Evolutionary conservation across 2,888 invertebrate species (phyloP).

Genomic region (Harmothoe impar): DNA sequence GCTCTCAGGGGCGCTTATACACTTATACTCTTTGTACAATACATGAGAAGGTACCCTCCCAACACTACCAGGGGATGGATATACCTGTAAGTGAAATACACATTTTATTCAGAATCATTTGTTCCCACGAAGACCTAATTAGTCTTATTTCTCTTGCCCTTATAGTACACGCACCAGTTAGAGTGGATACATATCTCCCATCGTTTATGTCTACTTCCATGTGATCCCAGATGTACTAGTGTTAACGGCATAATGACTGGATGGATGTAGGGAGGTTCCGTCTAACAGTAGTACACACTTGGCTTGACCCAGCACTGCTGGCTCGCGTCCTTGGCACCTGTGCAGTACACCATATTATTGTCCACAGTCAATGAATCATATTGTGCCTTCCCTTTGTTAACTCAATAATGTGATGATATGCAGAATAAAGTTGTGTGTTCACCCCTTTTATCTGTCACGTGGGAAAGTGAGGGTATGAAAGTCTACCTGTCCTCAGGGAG

Average conservation of each 20-base stretch:
- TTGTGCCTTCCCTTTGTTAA: not conserved
- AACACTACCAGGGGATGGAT: not conserved
- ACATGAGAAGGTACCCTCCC: not conserved
- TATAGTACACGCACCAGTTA: not conserved
- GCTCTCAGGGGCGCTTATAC: not conserved
- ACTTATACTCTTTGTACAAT: constrained; percentile 27
- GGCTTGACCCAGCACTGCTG: not conserved
- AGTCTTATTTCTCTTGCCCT: not conserved
- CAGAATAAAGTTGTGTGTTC: not conserved
- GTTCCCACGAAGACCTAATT: not conserved
- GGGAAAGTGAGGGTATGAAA: not conserved
- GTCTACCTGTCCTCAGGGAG: not conserved
- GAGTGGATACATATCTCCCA: not conserved
- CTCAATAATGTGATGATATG: constrained; percentile 48
- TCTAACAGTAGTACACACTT: not conserved
- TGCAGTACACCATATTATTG: not conserved
- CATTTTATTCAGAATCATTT: constrained; percentile 45
- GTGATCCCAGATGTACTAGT: not conserved
- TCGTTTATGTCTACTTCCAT: not conserved
- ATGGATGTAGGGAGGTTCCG: constrained; percentile 29
- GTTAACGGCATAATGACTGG: constrained; percentile 25
- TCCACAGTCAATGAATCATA: not conserved
- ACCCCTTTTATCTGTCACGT: not conserved
- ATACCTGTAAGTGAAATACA: constrained; percentile 3
- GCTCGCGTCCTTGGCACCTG: not conserved